Conservation (phyloP, 2,113 vertebrate genomes). For the Rhinogobius similis region DNA sequence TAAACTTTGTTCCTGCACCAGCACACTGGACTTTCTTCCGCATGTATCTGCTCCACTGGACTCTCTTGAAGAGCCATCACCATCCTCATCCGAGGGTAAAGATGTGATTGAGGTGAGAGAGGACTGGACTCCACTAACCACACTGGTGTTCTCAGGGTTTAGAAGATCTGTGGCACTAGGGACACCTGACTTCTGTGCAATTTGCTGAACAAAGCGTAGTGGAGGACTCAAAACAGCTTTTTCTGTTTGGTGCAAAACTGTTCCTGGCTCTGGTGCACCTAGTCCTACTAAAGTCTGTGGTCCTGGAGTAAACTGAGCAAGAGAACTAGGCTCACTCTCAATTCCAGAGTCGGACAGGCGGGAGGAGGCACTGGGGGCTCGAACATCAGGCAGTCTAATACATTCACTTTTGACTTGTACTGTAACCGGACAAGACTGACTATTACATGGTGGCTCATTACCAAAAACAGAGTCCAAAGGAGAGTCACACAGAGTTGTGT, state of each 20-base stretch:
- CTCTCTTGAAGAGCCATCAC: constrained; percentile 83
- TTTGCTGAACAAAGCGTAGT: constrained; percentile 79
- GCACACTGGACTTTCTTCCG: constrained; percentile 76
- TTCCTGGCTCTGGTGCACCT: constrained; percentile 67
- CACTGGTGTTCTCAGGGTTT: constrained; percentile 88
- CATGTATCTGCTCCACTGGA: constrained; percentile 74
- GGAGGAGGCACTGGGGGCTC: constrained; percentile 82
- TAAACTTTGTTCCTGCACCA: constrained; percentile 83
- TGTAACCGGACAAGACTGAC: constrained; percentile 33
- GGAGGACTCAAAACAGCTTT: constrained; percentile 75
- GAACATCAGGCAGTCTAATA: constrained; percentile 80
- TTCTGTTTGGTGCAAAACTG: constrained; percentile 73
- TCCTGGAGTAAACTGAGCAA: constrained; percentile 82
- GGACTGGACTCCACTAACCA: constrained; percentile 92
- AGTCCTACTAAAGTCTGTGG: constrained; percentile 67
- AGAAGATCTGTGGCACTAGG: constrained; percentile 74
- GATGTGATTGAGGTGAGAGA: constrained; percentile 98
- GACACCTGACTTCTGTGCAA: constrained; percentile 73
- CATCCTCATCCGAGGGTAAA: constrained; percentile 93
- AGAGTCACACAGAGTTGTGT: constrained; percentile 50
- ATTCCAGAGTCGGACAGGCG: constrained; percentile 95
- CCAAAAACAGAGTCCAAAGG: constrained; percentile 42
- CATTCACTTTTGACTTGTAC: constrained; percentile 77
- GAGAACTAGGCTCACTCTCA: constrained; percentile 95
- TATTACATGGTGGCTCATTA: constrained; percentile 27